Evolutionary conservation across 92 coral and sea anemone genomes (phyloP), one percentile per base, ranked within the genome.

Genomic region (Phymanthus crucifer): DNA sequence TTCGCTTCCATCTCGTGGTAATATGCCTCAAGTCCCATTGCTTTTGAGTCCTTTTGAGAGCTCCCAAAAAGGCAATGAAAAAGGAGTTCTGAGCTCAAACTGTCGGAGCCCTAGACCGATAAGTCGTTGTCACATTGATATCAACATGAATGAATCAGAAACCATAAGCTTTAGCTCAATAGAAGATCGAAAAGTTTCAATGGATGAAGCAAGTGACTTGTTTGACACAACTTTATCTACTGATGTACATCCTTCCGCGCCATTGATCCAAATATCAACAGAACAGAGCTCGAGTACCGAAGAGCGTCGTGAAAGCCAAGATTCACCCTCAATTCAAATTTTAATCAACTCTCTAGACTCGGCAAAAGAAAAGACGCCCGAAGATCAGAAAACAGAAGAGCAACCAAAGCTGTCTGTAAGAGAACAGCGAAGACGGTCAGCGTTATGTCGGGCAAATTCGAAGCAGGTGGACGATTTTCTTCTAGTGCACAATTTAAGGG

Each of bases 401-500:
- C 83, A 87, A 4, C 97, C 97, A 19, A 84, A 90, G 56, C 87
- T 88, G 56, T 93, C 97, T 23, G 83, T 89, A 16, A 80, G 97
- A 34, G 97, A 93, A 52, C 86, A 93, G 50, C 83, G 97, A 24
- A 84, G 97, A 78, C 85, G 97, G n/a, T 93, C 97, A 6, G 97
- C 97, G 6, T 80, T 93, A 18, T 93, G 97, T 50, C 77, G 97
- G 74, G 91, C 82, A 58, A 93, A 93, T 65, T 90, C 97, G 50
- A 93, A 93, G 73, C 97, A 93, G 76, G 97, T 93, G 5, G 97
- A 93, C 40, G 97, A 93, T 57, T 93, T 93, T 81, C 87, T 93
- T 21, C 73, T 93, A 14, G 97, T 93, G 4, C 97, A 93, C 78
- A 93, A 93, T 78, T 76, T 93, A 0, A 86, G 87, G 9, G 97